Conservation (phyloP, 2,113 vertebrate genomes). For the Opisthocomus hoazin region DNA sequence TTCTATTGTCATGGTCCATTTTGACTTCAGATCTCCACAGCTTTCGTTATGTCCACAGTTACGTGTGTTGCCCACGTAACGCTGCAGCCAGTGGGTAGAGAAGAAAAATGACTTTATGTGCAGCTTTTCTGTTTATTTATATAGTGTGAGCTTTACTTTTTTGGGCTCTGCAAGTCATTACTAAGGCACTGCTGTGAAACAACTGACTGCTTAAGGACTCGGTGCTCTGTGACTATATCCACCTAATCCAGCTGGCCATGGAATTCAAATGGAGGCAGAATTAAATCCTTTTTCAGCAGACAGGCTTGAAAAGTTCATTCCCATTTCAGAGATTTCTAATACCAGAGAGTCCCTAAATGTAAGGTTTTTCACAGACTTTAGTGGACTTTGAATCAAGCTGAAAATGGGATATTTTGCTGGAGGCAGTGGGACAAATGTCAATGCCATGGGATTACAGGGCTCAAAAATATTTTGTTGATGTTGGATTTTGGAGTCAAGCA, state of each 20-base stretch:
- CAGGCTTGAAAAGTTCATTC: neutral
- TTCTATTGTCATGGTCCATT: neutral
- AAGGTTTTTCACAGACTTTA: neutral
- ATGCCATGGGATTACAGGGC: neutral
- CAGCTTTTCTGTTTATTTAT: neutral
- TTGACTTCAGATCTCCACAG: neutral
- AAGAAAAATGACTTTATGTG: neutral
- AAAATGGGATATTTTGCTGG: neutral
- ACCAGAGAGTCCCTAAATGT: conserved; percentile 2
- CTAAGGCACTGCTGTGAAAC: neutral
- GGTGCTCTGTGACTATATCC: neutral
- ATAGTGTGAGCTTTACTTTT: neutral
- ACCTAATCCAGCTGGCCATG: neutral
- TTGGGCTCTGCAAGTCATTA: neutral
- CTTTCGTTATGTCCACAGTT: no score
- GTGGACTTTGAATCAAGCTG: neutral
- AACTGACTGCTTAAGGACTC: neutral
- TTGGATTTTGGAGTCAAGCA: neutral
- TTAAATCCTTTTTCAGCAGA: neutral
- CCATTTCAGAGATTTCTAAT: conserved; percentile 9
- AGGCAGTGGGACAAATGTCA: neutral
- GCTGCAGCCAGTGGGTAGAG: neutral
- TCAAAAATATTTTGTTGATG: neutral
- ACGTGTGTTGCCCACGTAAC: neutral
- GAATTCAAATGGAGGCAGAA: neutral